Base-by-base conservation (phyloP, 2,797 vertebrate genomes). In the Basileuterus tristriatus region DNA sequence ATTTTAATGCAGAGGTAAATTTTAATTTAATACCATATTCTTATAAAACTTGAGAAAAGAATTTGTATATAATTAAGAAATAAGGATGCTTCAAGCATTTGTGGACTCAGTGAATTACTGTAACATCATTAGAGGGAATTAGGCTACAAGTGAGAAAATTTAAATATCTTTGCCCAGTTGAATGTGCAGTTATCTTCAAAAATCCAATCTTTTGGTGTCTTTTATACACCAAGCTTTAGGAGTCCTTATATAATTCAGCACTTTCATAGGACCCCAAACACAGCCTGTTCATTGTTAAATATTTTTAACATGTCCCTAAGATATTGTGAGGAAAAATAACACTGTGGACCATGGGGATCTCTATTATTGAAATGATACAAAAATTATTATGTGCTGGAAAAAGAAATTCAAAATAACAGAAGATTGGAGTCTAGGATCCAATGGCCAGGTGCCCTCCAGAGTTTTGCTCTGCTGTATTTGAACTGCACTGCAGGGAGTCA, bases 351-450 rank as follows among this genome's bases (percentile, higher is more conserved):
- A 16, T 6, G 19, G 37, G 64, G 9, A 2, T 79, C n/a, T 79
- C n/a, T 29, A 3, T 20, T 43, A 32, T 4, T 50, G 8, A 67
- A 68, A 68, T 23, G 2, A 34, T 8, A 34, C 7, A 20, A 84
- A 67, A 89, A 29, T 47, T 34, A 13, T 4, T 11, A 4, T 49
- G 10, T 7, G 3, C 11, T 76, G 26, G 6, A n/a, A 62, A 43
- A 60, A 39, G 1, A n/a, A 27, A 43, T 11, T 4, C 0, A 26
- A 46, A 30, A 15, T 5, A 3, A 5, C 37, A 68, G 7, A 18
- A 16, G 2, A 5, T 11, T 39, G 20, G 12, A 47, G 6, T 41
- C 18, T 13, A 30, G 19, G 37, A 79, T 56, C 16, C 41, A 34
- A 19, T 52, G 22, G 21, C n/a, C 3, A 1, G 19, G 26, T 47